Conservation (phyloP, 2,113 vertebrate genomes). For the Notarius quadriscutis region DNA sequence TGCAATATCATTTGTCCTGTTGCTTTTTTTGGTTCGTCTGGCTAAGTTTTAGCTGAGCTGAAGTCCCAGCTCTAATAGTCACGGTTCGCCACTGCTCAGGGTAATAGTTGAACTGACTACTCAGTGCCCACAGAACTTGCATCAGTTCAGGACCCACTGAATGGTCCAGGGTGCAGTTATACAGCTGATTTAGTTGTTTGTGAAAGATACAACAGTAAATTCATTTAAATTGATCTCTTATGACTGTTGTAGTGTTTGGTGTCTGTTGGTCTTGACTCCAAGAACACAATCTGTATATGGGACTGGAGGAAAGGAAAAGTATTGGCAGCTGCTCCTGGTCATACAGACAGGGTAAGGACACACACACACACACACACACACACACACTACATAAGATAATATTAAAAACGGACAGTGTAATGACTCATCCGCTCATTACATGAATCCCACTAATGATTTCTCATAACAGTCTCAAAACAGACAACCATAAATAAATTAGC, state of each 20-base stretch:
- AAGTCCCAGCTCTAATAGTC: too few species aligned
- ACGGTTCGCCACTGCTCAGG: background rate
- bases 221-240: slow-evolving; percentile 39
- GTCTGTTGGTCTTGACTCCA: slow-evolving; percentile 96
- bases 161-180: background rate
- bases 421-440: background rate
- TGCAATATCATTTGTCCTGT: too few species aligned
- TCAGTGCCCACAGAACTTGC: background rate
- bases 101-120: background rate
- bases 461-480: slow-evolving; percentile 9
- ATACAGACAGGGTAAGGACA: slow-evolving; percentile 89
- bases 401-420: slow-evolving; percentile 5
- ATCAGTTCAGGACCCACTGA: background rate
- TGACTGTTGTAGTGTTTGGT: slow-evolving; percentile 86
- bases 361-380: slow-evolving; percentile 29
- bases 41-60: too few species aligned
- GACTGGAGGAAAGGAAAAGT: slow-evolving; percentile 96
- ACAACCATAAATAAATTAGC: slow-evolving; percentile 33
- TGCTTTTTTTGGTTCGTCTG: too few species aligned
- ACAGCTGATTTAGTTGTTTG: background rate
- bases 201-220: background rate
- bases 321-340: slow-evolving; percentile 92
- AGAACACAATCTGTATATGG: slow-evolving; percentile 98
- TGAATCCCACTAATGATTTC: background rate
- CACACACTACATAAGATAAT: slow-evolving; percentile 25